These are phyloP conservation scores for Tragopan temminckii DNA, from an alignment of 2,797 vertebrate genomes.

Conservation along the genomic window DNA sequence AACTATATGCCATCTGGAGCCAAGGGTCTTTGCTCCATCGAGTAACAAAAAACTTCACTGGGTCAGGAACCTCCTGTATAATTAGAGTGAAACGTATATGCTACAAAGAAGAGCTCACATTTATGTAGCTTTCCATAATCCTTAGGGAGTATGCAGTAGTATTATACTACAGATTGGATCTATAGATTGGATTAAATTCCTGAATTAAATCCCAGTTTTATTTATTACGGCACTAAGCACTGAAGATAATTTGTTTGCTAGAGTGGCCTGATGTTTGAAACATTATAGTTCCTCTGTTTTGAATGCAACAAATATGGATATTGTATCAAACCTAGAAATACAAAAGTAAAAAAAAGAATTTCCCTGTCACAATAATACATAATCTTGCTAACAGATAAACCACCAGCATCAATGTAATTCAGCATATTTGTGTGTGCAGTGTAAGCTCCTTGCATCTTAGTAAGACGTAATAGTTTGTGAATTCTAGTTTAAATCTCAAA, in stretches of 20 bases:
- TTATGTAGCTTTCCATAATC: neutral
- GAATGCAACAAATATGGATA: neutral
- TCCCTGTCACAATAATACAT: neutral
- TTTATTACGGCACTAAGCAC: neutral
- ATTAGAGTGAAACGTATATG: neutral
- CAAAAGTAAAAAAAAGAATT: fast-evolving
- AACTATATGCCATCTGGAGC: constrained; percentile 98
- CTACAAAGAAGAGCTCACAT: neutral
- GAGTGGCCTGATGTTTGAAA: neutral
- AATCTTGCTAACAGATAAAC: neutral
- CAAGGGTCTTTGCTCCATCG: constrained; percentile 93
- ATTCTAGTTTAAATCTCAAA: neutral
- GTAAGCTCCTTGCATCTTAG: neutral
- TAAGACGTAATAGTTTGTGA: neutral
- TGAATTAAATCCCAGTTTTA: neutral
- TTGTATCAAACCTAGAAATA: neutral
- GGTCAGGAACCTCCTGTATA: constrained; percentile 93
- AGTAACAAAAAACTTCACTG: constrained; percentile 91
- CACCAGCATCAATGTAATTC: neutral
- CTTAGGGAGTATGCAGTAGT: neutral
- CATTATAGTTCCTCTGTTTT: neutral
- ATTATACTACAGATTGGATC: neutral
- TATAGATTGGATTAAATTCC: neutral
- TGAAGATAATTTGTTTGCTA: neutral
- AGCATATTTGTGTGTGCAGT: neutral